A percentile compares a stretch with the other conserved stretches of the same genome.
phyloP scores from a whole-genome alignment of 2,797 vertebrate genomes.

The Peromyscus aztecus region DNA sequence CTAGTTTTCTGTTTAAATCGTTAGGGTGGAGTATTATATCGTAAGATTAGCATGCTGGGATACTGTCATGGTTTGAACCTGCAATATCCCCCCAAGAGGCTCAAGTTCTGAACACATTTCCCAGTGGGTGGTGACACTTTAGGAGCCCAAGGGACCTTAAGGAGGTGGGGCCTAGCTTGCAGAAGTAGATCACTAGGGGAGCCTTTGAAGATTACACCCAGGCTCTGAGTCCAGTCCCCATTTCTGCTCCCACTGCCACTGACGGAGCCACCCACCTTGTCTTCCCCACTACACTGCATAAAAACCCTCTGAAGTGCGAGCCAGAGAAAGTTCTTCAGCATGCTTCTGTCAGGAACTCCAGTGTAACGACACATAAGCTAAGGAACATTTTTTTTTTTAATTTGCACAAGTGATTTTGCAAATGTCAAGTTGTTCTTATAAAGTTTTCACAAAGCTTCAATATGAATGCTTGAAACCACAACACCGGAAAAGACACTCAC shows the following conservation, averaged over 20 bases:
- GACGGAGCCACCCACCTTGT: not conserved
- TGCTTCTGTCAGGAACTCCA: not conserved
- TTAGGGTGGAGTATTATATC: not conserved
- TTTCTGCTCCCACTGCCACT: not conserved
- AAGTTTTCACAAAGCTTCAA: not conserved
- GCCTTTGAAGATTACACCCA: not conserved
- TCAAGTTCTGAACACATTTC: not conserved
- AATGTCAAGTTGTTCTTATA: slow-evolving; percentile 29
- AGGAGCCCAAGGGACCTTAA: not conserved
- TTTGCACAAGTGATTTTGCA: not conserved
- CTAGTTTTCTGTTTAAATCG: slow-evolving; percentile 32
- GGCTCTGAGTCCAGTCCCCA: too few species aligned
- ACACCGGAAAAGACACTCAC: not conserved
- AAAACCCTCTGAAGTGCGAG: not conserved
- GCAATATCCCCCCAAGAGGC: not conserved
- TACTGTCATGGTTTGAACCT: not conserved
- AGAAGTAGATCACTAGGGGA: not conserved
- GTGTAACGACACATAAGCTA: not conserved
- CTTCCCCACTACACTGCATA: not conserved
- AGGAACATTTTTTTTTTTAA: not conserved
- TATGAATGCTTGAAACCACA: not conserved
- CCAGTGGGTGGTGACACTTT: not conserved
- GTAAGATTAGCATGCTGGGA: not conserved
- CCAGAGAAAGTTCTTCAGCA: not conserved
- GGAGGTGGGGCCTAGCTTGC: not conserved